Conservation (phyloP, 2,888 invertebrate species). For the Ochropleura plecta region DNA sequence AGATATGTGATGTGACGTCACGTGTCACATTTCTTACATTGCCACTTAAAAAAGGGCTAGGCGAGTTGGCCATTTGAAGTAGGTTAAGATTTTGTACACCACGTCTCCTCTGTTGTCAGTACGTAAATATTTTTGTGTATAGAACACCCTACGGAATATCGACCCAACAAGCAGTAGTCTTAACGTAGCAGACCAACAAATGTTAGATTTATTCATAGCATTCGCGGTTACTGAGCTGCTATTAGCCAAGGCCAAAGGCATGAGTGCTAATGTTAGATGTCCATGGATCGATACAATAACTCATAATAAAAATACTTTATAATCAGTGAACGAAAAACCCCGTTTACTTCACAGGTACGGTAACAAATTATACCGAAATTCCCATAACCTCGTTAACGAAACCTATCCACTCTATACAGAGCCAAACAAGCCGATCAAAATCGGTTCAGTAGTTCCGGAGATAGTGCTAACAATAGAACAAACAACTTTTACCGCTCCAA, state of each 20-base stretch:
- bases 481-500: slow-evolving; percentile 65
- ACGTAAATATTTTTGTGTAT: not conserved
- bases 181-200: too few species aligned
- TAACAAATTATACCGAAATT: not conserved
- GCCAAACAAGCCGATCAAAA: slow-evolving; percentile 45
- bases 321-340: not conserved
- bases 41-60: too few species aligned
- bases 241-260: not conserved
- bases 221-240: not conserved
- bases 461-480: slow-evolving; percentile 63
- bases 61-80: too few species aligned
- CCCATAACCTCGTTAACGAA: slow-evolving; percentile 40
- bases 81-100: not conserved
- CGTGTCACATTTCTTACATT: too few species aligned
- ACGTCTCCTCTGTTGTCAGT: not conserved
- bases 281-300: not conserved
- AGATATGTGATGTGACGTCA: too few species aligned
- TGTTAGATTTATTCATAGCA: not conserved
- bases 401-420: slow-evolving; percentile 24
- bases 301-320: not conserved
- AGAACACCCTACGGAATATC: not conserved
- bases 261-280: not conserved
- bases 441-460: slow-evolving; percentile 57
- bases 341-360: not conserved
- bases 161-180: not conserved